These are phyloP conservation scores for Uropetala carovei DNA, from an alignment of 2,888 invertebrate genomes.

Conservation along the genomic window DNA sequence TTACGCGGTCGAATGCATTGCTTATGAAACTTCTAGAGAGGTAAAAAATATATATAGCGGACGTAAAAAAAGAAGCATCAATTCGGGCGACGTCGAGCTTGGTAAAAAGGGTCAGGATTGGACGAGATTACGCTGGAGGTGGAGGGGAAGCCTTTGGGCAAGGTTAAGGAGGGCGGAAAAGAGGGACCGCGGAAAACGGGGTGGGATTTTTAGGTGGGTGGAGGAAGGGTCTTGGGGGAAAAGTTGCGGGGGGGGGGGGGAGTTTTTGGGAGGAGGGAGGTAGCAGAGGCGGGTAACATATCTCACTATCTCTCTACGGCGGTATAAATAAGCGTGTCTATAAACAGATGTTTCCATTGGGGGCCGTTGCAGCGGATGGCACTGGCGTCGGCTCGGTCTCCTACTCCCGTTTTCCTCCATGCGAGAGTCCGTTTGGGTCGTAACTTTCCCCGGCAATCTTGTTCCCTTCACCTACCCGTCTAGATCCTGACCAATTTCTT, in stretches of 20 bases:
- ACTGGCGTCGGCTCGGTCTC: conserved; percentile 21
- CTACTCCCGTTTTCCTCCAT: conserved; percentile 12
- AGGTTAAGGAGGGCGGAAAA: conserved; percentile 30
- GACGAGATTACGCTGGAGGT: not conserved
- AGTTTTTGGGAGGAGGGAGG: not conserved
- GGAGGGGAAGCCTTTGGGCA: not conserved
- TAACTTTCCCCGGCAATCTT: conserved; percentile 60
- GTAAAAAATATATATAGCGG: not conserved
- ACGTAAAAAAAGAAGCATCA: not conserved
- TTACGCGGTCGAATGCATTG: conserved; percentile 55
- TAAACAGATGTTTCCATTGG: conserved; percentile 63
- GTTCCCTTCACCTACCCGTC: conserved; percentile 60
- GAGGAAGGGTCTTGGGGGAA: not conserved
- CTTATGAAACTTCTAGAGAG: conserved; percentile 3
- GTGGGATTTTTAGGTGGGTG: not conserved
- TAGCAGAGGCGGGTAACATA: not conserved
- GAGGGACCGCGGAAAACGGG: too few relatives aligned
- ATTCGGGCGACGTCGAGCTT: conserved; percentile 13
- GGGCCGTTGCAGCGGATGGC: conserved; percentile 49
- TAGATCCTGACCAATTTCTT: conserved; percentile 57
- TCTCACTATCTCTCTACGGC: conserved; percentile 51
- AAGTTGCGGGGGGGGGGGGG: not conserved
- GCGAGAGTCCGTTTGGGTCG: conserved; percentile 34
- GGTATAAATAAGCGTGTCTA: conserved; percentile 60
- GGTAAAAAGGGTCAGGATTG: conserved; percentile 4